Conservation (phyloP, 2,113 vertebrate species). For the Myrmecobius fasciatus region DNA sequence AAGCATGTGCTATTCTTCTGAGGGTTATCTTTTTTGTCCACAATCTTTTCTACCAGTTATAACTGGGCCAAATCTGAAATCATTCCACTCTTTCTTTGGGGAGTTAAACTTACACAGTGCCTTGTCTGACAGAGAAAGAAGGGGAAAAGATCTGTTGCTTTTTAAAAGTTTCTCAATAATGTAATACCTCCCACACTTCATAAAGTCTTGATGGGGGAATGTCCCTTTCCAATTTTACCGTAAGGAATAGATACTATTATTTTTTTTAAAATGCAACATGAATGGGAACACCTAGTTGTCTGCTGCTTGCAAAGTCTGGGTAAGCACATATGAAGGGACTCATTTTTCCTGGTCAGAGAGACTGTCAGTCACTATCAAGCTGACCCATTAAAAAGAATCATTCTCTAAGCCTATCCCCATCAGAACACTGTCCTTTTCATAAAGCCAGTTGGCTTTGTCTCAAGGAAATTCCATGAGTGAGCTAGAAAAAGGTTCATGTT, state of each 20-base stretch:
- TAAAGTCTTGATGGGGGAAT: conserved; percentile 35
- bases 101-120: conserved; percentile 55
- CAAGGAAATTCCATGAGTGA: conserved; percentile 56
- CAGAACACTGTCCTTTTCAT: conserved; percentile 32
- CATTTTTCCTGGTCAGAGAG: conserved; percentile 50
- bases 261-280: conserved; percentile 64
- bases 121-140: conserved; percentile 49
- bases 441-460: conserved; percentile 37
- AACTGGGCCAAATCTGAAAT: conserved; percentile 51
- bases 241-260: conserved; percentile 12
- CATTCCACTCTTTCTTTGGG: conserved; percentile 56
- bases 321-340: conserved; percentile 59
- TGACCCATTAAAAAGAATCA: conserved; percentile 59
- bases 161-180: conserved; percentile 57
- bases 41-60: conserved; percentile 24
- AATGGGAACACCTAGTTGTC: conserved; percentile 36
- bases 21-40: conserved; percentile 38
- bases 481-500: conserved; percentile 60
- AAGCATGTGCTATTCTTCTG: conserved; percentile 7
- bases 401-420: conserved; percentile 29
- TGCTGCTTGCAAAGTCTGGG: conserved; percentile 71
- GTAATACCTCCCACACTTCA: conserved; percentile 36
- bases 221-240: conserved; percentile 47
- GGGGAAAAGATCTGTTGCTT: conserved; percentile 65
- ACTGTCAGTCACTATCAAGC: conserved; percentile 20